Evolutionary conservation across 2,113 vertebrate species (phyloP), one percentile per base, ranked within the genome.

Genomic region (Amphilophus citrinellus): DNA sequence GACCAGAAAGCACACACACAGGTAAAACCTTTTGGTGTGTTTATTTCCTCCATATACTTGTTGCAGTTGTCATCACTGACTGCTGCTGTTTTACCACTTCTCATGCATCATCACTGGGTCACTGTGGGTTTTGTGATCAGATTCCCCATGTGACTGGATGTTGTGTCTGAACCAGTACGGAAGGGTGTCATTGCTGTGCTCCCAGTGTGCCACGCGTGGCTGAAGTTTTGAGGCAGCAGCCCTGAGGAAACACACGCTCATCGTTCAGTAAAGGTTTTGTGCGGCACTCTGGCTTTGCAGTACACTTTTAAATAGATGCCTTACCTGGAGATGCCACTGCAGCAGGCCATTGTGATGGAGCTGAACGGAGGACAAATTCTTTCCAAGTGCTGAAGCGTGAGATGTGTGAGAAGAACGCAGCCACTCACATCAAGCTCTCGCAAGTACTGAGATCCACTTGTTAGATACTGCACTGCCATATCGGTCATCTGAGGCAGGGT

Each of bases 251-350:
- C 22, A 90, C 27, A 87, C 20, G 37, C 10, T 15, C 63, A 60
- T 13, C 7, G 37, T 47, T 88, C 20, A 11, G 47, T 73, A 65
- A 66, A 61, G 3, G 18, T 8, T 61, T 32, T 11, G 1, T 32
- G 24, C 6, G 73, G 57, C n/a, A 60, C 22, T 58, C 11, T 6
- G 11, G 5, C 24, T 35, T 44, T 22, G 17, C 18, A 32, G 13
- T 3, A 11, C 11, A 61, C n/a, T 66, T 22, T 7, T 13, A 17
- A 42, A n/a, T 82, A 18, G 58, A 20, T 53, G 14, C 59, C 92
- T 93, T 95, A 97, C 97, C 59, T 95, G 57, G 96, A 96, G 91
- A 97, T 96, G 80, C 91, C 89, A 61, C 71, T 92, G 88, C 96
- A 97, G 90, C 94, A 96, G 80, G 89, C 62, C 94, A 97, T 97